Evolutionary conservation across 2,888 invertebrate species (phyloP), one percentile per base, ranked within the genome.

Genomic region (Pediacus dermestoides): DNA sequence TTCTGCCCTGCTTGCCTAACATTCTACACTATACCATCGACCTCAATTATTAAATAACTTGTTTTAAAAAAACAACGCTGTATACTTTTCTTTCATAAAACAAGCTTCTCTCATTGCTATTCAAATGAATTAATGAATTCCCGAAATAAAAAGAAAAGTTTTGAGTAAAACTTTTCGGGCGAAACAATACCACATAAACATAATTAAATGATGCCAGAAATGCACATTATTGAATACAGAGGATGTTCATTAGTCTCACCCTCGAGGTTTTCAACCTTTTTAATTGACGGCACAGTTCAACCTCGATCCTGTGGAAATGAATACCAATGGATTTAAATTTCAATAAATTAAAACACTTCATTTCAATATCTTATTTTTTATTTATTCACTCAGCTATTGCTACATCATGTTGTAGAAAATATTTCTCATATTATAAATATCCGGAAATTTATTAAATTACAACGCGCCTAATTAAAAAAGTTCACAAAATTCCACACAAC

Each of bases 181-280:
- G 32, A 42, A 39, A 46, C 46, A 39, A 39, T 39, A 35, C 35
- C 31, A 30, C 35, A 40, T 39, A 46, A 40, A 46, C 40, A 32
- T 46, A 46, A 46, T 46, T 30, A 40, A 46, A 46, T 42, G 23
- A 46, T 48, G 37, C 46, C 37, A 42, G 34, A 39, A 44, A 46
- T 28, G 49, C 39, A 48, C 49, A 49, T 50, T 50, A 42, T 42
- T 47, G 40, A 47, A 43, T 47, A 39, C 45, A 26, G 34, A 48
- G 52, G 52, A 54, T 46, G 50, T 52, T 54, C 54, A 48, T 54
- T 54, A 54, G 50, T 48, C 44, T 36, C 28, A 37, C 46, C 44
- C 50, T 48, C 18, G 26, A 28, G 49, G 52, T 39, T 23, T 37
- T 42, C 36, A 34, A 30, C 43, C 21, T 48, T 49, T 28, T 28